Percentiles rank a stretch among this genome's conserved stretches.
phyloP scores from a whole-genome alignment of 2,113 vertebrate species.

The Amazona vittata region DNA sequence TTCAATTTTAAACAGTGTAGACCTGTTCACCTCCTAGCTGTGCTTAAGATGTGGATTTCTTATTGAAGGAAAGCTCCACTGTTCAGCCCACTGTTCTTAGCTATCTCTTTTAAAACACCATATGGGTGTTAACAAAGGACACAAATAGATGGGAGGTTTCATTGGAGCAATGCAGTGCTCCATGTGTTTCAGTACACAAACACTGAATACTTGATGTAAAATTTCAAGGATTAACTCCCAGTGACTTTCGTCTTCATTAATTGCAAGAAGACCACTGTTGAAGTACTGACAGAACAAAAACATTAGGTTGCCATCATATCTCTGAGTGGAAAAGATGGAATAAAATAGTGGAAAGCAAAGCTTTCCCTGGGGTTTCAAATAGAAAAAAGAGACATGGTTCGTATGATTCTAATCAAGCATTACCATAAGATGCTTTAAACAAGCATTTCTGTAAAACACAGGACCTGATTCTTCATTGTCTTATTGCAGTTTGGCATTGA shows the following conservation, averaged over 20 bases:
- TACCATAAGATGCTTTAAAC: background rate
- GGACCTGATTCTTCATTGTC: background rate
- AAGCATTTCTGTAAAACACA: background rate
- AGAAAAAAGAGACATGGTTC: background rate
- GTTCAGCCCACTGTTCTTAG: background rate
- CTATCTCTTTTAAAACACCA: background rate
- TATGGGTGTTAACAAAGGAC: background rate
- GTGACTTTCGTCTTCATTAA: background rate
- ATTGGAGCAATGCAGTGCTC: background rate
- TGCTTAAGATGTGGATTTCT: slow-evolving; percentile 12
- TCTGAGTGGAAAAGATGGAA: background rate
- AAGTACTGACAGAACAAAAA: background rate
- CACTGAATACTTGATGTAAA: background rate
- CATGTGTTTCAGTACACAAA: background rate
- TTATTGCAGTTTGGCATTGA: background rate
- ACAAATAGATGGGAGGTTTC: background rate
- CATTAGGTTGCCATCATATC: background rate
- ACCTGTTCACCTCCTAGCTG: background rate
- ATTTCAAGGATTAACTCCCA: background rate
- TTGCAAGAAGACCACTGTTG: background rate
- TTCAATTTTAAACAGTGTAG: background rate
- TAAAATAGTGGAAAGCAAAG: background rate
- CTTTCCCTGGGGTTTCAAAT: background rate
- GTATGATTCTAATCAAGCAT: background rate
- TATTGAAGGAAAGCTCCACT: background rate